Base-by-base conservation (phyloP, 2,888 invertebrate species). In the Orchesella flavescens region DNA sequence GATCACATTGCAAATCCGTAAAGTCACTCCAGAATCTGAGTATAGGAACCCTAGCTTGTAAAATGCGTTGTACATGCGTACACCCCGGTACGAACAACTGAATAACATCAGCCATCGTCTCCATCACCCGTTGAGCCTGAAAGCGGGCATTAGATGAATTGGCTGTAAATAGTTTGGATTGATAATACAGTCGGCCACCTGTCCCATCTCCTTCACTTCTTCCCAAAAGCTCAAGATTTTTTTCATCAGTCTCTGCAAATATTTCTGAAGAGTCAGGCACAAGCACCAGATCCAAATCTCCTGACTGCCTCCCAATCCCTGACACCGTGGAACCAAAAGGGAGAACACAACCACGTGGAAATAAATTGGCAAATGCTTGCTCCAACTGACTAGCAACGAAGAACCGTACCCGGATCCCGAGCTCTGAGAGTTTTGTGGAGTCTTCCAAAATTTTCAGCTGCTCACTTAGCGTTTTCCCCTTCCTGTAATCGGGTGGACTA, bases 11-110 rank as follows among this genome's bases (percentile, higher is more conserved):
- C 63, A 97, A 90, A 71, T 93, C 93, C 0, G 95, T 93, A 81
- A 94, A 92, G 71, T 93, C 92, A 89, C 97, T 95, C 86, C 93
- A 91, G 89, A 94, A 97, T 90, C 96, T 96, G 75, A 97, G 93
- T 86, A 98, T 97, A 7, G 97, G 97, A 63, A 97, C 95, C 53
- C 96, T 91, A 0, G 97, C 97, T 89, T 94, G 93, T 49, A 96
- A 91, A 88, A 97, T 95, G 85, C 94, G 92, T 84, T 93, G 91
- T 19, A 96, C 88, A 84, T 89, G 92, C 1, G 91, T 90, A 83
- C 94, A 93, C 15, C 96, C 96, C 0, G 96, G 94, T 74, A 94
- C 90, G 89, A 96, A 93, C 74, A 93, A 90, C 89, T 94, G 93
- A 87, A 97, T 90, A 84, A 94, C 90, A 89, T 94, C 94, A 0